Evolutionary conservation across 1,140 invertebrate species (phyloP), one percentile per base, ranked within the genome.

Genomic region (Agraylea sexmaculata): DNA sequence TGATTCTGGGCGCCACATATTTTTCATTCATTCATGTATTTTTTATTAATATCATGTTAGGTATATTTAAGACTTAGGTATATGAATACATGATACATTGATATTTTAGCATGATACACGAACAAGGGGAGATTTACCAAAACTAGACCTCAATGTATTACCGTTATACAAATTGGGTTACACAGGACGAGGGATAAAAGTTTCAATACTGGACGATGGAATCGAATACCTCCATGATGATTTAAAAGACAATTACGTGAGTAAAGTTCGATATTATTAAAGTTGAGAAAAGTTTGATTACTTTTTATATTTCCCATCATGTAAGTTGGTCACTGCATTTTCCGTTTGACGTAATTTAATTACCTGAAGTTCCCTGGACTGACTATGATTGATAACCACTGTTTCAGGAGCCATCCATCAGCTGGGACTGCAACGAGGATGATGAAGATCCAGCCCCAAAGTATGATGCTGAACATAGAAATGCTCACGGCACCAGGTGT

Each of bases 171-270:
- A 60, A 47, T 70, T 75, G 58, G 86, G 85, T 10, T 73, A 78
- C 53, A 87, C 85, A 2, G 90, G 90, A 10, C 73, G 70, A 49
- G 82, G 82, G 4, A 70, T 93, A 1, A 75, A 80, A 11, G 74
- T 93, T 1, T 77, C 78, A 1, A 80, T 94, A 36, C 63, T 94
- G 5, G 89, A 93, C 57, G 89, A 94, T 63, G 90, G 85, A 6
- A 60, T 89, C 7, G 84, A 90, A 58, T 74, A 81, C 55, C 78
- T 71, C 16, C 86, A 90, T 59, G 77, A 79, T 0, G 87, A 92
- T 58, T 58, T 92, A 1, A 65, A 60, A 25, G 63, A 62, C 3
- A 91, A 89, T 62, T 91, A 88, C 54, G 84, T 87, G 59, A 77
- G 80, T 72, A 37, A 36, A 3, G 4, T 15, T 35, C 7, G 8